Evolutionary conservation across 37 sponge, comb jelly and placozoan genomes (phyloP).

Genomic region (Tethya wilhelma): DNA sequence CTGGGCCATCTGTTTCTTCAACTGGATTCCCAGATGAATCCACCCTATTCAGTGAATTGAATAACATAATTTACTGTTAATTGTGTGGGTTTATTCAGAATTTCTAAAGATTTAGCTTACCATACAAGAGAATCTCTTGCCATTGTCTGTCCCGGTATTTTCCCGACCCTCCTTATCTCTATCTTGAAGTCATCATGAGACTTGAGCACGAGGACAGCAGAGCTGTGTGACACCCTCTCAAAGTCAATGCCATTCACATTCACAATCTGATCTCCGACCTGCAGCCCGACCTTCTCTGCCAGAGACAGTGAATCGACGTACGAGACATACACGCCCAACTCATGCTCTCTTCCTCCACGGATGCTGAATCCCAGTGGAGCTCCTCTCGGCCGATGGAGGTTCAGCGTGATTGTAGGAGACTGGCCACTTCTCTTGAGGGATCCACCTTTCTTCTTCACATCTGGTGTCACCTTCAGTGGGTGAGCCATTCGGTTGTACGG

Average conservation of each 20-base stretch:
- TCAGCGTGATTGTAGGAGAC: neutral
- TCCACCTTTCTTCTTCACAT: neutral
- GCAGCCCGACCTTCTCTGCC: conserved; percentile 73
- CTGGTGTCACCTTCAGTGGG: conserved; percentile 7
- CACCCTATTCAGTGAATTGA: conserved; percentile 57
- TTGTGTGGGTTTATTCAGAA: neutral
- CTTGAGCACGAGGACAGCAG: conserved; percentile 80
- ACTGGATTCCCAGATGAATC: conserved; percentile 53
- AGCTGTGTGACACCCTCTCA: conserved; percentile 74
- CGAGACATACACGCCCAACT: conserved; percentile 84
- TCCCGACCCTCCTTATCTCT: conserved; percentile 41
- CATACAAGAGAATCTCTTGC: conserved; percentile 49
- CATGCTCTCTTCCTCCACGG: conserved; percentile 83
- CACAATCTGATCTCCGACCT: conserved; percentile 82
- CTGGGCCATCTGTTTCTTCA: conserved; percentile 18
- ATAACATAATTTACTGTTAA: neutral
- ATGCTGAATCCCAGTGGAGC: conserved; percentile 85
- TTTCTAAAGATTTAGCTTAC: conserved; percentile 8
- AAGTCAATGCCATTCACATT: conserved; percentile 76
- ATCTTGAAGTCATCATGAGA: conserved; percentile 60
- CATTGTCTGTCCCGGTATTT: conserved; percentile 21
- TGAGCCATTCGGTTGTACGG: conserved; percentile 86
- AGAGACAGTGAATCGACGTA: conserved; percentile 68
- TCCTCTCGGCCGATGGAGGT: conserved; percentile 29
- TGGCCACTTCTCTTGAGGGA: neutral